Percentiles rank a stretch among this genome's conserved stretches.
Conservation (phyloP, 2,888 invertebrate species). For the Lutraria lutraria region DNA sequence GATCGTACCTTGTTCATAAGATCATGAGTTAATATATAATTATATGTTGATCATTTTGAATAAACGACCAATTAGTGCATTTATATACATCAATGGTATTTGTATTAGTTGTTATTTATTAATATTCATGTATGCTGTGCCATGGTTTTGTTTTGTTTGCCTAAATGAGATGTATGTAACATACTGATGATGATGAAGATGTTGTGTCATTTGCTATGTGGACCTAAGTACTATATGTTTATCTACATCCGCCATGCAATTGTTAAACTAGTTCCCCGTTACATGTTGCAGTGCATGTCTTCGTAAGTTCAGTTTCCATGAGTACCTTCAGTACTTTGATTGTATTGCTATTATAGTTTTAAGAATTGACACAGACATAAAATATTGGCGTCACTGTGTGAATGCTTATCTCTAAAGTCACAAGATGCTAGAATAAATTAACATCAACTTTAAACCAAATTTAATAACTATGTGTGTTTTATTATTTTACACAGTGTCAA, state of each 20-base stretch:
- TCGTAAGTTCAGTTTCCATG: too few species aligned
- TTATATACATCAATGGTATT: neutral
- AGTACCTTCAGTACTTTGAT: too few species aligned
- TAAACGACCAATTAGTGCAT: neutral
- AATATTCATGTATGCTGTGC: neutral
- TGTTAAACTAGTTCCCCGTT: too few species aligned
- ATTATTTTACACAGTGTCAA: conserved; percentile 22
- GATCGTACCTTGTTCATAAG: neutral
- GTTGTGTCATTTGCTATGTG: too few species aligned
- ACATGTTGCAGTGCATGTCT: too few species aligned
- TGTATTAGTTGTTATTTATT: neutral
- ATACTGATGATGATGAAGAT: too few species aligned
- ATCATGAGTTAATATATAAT: neutral
- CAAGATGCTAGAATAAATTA: conserved; percentile 11
- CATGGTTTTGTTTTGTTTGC: neutral
- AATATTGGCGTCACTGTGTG: neutral
- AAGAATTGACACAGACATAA: neutral
- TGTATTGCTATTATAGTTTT: too few species aligned
- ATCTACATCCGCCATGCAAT: too few species aligned
- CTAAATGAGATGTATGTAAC: too few species aligned
- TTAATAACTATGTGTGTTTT: neutral
- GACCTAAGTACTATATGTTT: too few species aligned
- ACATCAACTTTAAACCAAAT: neutral
- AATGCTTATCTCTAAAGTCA: neutral
- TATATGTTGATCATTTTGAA: neutral